Evolutionary conservation across 92 coral and sea anemone genomes (phyloP).

Genomic region (Zoanthus solanderi): DNA sequence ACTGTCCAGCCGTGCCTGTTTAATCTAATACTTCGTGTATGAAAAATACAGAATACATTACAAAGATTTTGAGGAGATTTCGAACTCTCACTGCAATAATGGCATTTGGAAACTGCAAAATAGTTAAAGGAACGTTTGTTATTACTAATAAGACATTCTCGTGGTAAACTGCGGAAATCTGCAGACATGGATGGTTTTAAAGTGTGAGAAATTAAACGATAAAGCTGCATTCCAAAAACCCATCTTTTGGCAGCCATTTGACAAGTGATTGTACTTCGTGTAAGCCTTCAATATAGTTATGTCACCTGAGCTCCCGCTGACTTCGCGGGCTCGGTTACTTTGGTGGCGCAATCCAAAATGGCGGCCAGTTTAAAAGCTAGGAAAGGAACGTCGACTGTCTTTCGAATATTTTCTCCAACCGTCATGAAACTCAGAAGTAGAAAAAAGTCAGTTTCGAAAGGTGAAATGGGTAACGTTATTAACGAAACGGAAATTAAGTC

Average conservation of each 20-base stretch:
- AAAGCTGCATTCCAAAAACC: conserved; percentile 11
- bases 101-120: conserved; percentile 29
- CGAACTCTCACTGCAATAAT: conserved; percentile 3
- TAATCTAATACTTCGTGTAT: no score
- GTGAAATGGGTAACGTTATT: not conserved
- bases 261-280: conserved; percentile 18
- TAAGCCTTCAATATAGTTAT: not conserved
- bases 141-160: not conserved
- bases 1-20: no score
- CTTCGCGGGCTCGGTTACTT: conserved; percentile 1
- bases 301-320: not conserved
- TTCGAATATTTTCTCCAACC: conserved; percentile 46
- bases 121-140: not conserved
- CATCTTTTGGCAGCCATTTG: conserved; percentile 22
- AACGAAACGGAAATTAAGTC: conserved; percentile 10
- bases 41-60: no score
- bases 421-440: conserved; percentile 47
- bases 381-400: conserved; percentile 15
- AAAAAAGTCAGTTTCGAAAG: conserved; percentile 10
- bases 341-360: conserved; percentile 54
- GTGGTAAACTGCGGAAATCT: not conserved
- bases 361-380: conserved; percentile 32
- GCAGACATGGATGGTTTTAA: not conserved
- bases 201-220: conserved; percentile 11
- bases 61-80: conserved; percentile 4